Evolutionary conservation across 2,113 vertebrate species (phyloP), one percentile per base, ranked within the genome.

Genomic region (Amblyornis subalaris): DNA sequence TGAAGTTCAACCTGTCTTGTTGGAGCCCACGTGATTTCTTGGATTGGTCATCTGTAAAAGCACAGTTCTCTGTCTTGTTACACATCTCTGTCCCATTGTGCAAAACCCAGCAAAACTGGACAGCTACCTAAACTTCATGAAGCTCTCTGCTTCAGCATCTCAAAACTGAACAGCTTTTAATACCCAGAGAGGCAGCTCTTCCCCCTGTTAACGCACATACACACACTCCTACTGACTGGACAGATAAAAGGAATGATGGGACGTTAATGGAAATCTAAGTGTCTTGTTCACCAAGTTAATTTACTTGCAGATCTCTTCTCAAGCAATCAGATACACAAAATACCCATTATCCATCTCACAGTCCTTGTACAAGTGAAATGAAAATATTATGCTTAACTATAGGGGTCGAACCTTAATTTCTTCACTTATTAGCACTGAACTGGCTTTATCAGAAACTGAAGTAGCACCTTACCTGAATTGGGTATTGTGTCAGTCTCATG

Each of bases 401-500:
- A 80, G 35, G 31, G 4, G 19, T 15, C 65, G 66, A 72, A 67
- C 18, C 25, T 48, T 57, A 57, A 45, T 76, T 58, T 60, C 62
- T 76, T 66, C 8, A 20, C 6, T 16, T 21, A 36, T 85, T 50
- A 65, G 60, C 7, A 73, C 21, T 47, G 6, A 75, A 91, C 19
- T 86, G 18, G 67, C 28, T 48, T 20, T 40, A 36, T 33, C 42
- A 85, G 50, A 62, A 86, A 47, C 22, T 55, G 44, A 83, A 69
- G 79, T 1, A 66, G 54, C 33, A 61, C 50, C 88, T 10, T 98
- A 99, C 99, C 99, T 99, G 99, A 78, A 99, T 98, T 23, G 99
- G 98, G 94, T 99, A 99, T 96, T 99, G 99, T 21, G 97, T 99
- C 96, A 99, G 93, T 98, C 98, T 98, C 99, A 99, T 99, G 29